Base-by-base conservation (phyloP, 1,140 invertebrate species). In the Drosophila punjabiensis region DNA sequence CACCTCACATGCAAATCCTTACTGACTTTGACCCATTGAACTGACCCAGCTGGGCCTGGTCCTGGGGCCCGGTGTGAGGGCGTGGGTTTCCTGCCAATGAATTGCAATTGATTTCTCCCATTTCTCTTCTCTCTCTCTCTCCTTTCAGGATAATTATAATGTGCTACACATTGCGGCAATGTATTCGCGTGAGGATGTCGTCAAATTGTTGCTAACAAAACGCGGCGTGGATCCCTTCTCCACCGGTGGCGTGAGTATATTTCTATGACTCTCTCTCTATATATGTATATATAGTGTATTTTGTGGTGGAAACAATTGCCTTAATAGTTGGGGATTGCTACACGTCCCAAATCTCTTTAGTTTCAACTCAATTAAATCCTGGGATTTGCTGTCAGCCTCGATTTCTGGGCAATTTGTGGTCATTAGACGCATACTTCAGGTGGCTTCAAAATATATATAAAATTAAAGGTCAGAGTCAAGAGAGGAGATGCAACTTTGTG, bases 161-260 rank as follows among this genome's bases (percentile, higher is more conserved):
- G 97, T 96, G 32, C 94, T 99, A 30, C 98, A 99, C 93, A 96
- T 98, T 93, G 97, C 98, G 18, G 97, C 98, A 33, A 97, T 98
- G 95, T 97, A 98, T 93, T 98, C 97, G 24, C 95, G 98, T 84
- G 98, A 99, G 93, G 98, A 99, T 93, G 97, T 98, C 59, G 97
- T 99, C 90, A 98, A 98, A 91, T 94, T 98, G 33, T 94, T 99
- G 10, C 94, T 99, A 50, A 95, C 96, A 45, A 98, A 98, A 93
- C 96, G 96, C 93, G 98, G 96, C 16, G 96, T 99, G 5, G 98
- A 99, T 94, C 96, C 98, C 30, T 97, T 97, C 89, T 96, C 97
- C 30, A 96, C 97, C 9, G 98, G 98, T 92, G 98, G 98, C 93
- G 98, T 99, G 95, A 96, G 97, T 96, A 89, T 77, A 89, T 77